Conservation (phyloP, 1,140 invertebrate species). For the Calephelis nemesis region DNA sequence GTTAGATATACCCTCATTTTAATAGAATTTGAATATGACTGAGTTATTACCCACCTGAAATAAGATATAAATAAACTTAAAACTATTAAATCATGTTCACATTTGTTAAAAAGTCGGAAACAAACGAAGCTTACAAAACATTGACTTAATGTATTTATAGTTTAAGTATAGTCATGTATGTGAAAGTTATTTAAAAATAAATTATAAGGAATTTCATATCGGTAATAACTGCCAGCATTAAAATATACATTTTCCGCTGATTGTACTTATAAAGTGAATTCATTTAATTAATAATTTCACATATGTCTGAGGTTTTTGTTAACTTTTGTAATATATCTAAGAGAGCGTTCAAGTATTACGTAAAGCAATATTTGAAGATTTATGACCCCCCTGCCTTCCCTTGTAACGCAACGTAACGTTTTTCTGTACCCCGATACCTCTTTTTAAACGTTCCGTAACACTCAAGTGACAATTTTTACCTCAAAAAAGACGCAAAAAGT, state of each 20-base stretch:
- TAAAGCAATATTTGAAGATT: no score
- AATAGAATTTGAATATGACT: constrained; percentile 11
- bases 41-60: neutral
- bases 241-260: constrained; percentile 24
- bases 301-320: no score
- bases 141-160: constrained; percentile 17
- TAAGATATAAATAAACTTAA: neutral
- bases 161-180: constrained; percentile 13
- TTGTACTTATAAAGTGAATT: constrained; percentile 25
- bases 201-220: constrained; percentile 24
- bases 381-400: no score
- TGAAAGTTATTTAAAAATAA: constrained; percentile 15
- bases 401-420: no score
- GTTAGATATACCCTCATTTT: constrained; percentile 3
- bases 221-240: constrained; percentile 34
- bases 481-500: no score
- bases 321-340: no score
- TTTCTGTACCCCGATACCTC: no score
- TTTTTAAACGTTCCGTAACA: no score
- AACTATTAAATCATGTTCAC: neutral
- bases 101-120: constrained; percentile 10
- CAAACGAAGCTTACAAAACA: constrained; percentile 14
- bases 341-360: no score
- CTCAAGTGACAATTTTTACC: no score
- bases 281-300: no score